Conservation (phyloP, 2,888 invertebrate species). For the Seira musarum region DNA sequence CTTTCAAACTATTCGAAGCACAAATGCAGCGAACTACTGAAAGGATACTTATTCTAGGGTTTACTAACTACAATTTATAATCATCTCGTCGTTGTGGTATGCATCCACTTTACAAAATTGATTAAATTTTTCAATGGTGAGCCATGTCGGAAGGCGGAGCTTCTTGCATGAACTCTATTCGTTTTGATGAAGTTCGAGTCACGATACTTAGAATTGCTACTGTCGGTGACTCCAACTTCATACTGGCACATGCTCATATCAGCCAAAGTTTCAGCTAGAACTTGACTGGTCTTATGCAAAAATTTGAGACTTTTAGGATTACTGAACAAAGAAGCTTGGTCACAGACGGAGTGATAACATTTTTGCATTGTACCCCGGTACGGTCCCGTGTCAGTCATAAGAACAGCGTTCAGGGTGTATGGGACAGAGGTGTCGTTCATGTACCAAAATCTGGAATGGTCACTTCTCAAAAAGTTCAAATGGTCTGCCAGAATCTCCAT, state of each 20-base stretch:
- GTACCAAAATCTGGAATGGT: slow-evolving; percentile 72
- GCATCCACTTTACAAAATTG: slow-evolving; percentile 67
- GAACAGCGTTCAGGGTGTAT: slow-evolving; percentile 71
- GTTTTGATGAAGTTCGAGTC: slow-evolving; percentile 58
- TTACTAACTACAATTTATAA: neutral
- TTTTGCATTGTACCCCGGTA: slow-evolving; percentile 68
- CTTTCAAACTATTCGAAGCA: neutral
- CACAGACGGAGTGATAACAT: slow-evolving; percentile 68
- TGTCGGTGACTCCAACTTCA: slow-evolving; percentile 18
- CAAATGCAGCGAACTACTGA: neutral
- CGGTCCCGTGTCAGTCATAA: slow-evolving; percentile 72
- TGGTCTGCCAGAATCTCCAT: slow-evolving; percentile 70
- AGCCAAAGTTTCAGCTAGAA: slow-evolving; percentile 63
- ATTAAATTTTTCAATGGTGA: slow-evolving; percentile 63
- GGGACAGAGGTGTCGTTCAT: slow-evolving; percentile 70
- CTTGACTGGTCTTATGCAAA: slow-evolving; percentile 67
- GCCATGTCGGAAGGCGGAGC: slow-evolving; percentile 53
- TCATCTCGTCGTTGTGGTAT: slow-evolving; percentile 21
- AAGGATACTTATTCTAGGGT: neutral
- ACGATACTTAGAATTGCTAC: slow-evolving; percentile 18
- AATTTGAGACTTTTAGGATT: slow-evolving; percentile 67
- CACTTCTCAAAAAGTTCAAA: slow-evolving; percentile 71
- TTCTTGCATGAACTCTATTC: slow-evolving; percentile 56
- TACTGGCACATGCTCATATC: slow-evolving; percentile 67
- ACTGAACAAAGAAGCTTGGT: slow-evolving; percentile 62